phyloP scores from a whole-genome alignment of 1,140 invertebrate genomes.

The Camponotus pennsylvanicus region DNA sequence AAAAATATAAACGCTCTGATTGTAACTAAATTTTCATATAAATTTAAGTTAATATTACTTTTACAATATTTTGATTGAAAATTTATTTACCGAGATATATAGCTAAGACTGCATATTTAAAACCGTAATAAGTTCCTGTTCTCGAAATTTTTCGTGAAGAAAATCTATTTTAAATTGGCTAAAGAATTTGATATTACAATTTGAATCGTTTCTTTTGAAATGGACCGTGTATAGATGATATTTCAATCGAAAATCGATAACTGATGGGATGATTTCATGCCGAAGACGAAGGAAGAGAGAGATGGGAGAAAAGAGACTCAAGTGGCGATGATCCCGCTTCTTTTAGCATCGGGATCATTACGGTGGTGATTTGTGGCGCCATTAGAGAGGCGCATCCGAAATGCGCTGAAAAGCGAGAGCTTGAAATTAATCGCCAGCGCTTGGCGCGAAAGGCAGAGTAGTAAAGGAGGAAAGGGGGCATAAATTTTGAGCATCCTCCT shows the following conservation, averaged over 20 bases:
- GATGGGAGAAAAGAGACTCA: not conserved
- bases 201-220: not conserved
- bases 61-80: not conserved
- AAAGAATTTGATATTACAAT: not conserved
- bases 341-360: constrained; percentile 55
- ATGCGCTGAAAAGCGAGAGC: constrained; percentile 51
- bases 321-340: constrained; percentile 46
- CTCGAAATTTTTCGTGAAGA: not conserved
- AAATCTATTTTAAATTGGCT: not conserved
- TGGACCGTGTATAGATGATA: constrained; percentile 16
- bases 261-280: constrained; percentile 32
- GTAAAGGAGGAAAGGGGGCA: not conserved
- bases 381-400: constrained; percentile 52
- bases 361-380: constrained; percentile 54
- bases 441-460: not conserved
- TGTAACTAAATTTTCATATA: not conserved
- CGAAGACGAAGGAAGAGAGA: not conserved
- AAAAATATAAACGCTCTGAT: not conserved
- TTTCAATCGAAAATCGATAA: constrained; percentile 46
- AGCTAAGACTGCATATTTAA: not conserved
- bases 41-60: not conserved
- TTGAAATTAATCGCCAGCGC: constrained; percentile 41
- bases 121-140: not conserved
- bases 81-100: not conserved
- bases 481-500: constrained; percentile 35